Evolutionary conservation across 2,797 vertebrate genomes (phyloP), one percentile per base, ranked within the genome.

Genomic region (Typhlichthys eigenmanni): DNA sequence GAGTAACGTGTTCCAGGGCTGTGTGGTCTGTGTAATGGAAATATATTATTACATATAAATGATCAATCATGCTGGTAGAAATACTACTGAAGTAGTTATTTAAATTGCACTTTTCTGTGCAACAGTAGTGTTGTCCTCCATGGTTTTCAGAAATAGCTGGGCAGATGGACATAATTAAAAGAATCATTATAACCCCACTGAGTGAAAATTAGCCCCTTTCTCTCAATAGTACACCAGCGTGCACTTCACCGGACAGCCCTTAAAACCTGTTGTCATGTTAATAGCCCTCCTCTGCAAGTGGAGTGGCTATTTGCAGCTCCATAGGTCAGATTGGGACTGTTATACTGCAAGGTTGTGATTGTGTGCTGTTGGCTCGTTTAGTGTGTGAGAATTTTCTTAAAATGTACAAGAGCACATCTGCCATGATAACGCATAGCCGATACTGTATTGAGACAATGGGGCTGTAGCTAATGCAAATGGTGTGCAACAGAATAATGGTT

Each of bases 111-210:
- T 78, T 59, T 68, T 66, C 53, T 71, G 71, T 68, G 72, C 53
- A 56, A 34, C 19, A 55, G 53, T 79, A 85, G 55, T 73, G 71
- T 43, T 7, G 38, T 43, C 76, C 60, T 62, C 59, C 76, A 68
- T 72, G 73, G 81, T 87, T 84, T 75, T 72, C 80, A 85, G 54
- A 80, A 74, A 83, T 75, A 83, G 85, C 80, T 2, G 5, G 54
- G 71, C 65, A 69, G 76, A 43, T 79, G 81, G 76, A 82, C 76
- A 85, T 78, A 74, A 85, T 86, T 43, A 73, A 88, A 81, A 85
- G 74, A 83, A 78, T 89, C 84, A 87, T 91, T 88, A 87, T 87
- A 79, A 82, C 74, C 74, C 75, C 71, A 82, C 78, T 80, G 81
- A 89, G 76, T 85, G 78, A 85, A 89, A 87, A 88, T 83, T 75